These are phyloP conservation scores for Ips nitidus DNA, from an alignment of 1,140 invertebrate species.

Conservation along the genomic window DNA sequence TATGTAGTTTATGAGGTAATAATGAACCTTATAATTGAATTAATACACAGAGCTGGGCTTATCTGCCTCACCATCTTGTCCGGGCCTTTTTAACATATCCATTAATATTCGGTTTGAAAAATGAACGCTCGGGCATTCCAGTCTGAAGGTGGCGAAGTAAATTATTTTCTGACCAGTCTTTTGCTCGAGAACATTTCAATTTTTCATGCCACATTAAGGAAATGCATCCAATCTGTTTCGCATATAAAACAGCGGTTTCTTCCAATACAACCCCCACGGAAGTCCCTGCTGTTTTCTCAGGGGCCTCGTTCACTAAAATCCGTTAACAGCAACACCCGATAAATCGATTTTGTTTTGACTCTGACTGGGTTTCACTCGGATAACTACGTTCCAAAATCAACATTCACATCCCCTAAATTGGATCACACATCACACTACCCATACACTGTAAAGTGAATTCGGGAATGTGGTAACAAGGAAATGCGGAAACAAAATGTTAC, in stretches of 20 bases:
- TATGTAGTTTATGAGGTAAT: constrained; percentile 25
- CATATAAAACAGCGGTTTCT: constrained; percentile 11
- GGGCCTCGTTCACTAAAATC: constrained; percentile 31
- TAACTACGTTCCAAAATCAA: constrained; percentile 5
- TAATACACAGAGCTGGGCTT: constrained; percentile 19
- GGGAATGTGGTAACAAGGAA: neutral
- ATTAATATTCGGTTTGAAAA: constrained; percentile 21
- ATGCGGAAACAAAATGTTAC: constrained; percentile 18
- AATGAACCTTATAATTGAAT: constrained; percentile 32
- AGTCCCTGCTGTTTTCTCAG: constrained; percentile 24
- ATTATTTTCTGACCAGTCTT: too few species aligned
- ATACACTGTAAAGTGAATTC: neutral
- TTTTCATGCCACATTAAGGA: too few species aligned
- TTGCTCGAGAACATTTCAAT: too few species aligned
- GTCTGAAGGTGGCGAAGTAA: neutral
- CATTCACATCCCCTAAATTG: neutral
- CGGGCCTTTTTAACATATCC: constrained; percentile 24
- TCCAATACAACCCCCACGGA: constrained; percentile 15
- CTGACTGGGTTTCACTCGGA: constrained; percentile 2
- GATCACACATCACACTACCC: neutral
- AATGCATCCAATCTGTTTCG: constrained; percentile 1
- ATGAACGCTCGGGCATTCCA: constrained; percentile 8
- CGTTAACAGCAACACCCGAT: constrained; percentile 28
- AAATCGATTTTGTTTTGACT: constrained; percentile 32
- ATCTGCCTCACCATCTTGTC: constrained; percentile 23